phyloP scores from a whole-genome alignment of 2,797 vertebrate genomes.

The Molossus alvarezi region DNA sequence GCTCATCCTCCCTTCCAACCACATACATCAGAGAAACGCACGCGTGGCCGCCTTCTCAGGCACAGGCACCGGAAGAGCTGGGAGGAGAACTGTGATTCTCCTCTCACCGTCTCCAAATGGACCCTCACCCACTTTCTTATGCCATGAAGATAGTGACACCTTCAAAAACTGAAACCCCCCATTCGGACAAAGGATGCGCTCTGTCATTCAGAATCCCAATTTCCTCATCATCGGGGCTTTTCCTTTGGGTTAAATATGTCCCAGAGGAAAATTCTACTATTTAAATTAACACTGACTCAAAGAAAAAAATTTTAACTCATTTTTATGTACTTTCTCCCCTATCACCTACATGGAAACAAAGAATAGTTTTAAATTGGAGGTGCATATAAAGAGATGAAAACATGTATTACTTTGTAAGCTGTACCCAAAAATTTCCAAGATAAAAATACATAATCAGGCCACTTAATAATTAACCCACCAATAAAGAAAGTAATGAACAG shows the following conservation, averaged over 20 bases:
- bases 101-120: slow-evolving; percentile 37
- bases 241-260: slow-evolving; percentile 46
- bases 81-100: not conserved
- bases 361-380: slow-evolving; percentile 4
- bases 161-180: not conserved
- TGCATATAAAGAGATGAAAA: not conserved
- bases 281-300: slow-evolving; percentile 36
- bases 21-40: not conserved
- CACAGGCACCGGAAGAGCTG: not conserved
- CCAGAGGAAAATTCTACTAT: not conserved
- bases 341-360: slow-evolving; percentile 39
- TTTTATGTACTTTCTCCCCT: not conserved
- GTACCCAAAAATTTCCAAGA: slow-evolving; percentile 36
- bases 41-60: not conserved
- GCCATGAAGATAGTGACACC: not conserved
- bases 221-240: slow-evolving; percentile 40
- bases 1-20: not conserved
- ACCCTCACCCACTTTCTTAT: slow-evolving; percentile 1
- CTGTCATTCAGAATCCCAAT: slow-evolving; percentile 52
- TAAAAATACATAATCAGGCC: not conserved
- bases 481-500: not conserved
- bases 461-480: not conserved
- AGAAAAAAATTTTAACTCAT: slow-evolving; percentile 33
- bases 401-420: not conserved
- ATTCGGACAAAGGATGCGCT: not conserved